Evolutionary conservation across 2,888 invertebrate genomes (phyloP).

Genomic region (Linnaemya tessellans): DNA sequence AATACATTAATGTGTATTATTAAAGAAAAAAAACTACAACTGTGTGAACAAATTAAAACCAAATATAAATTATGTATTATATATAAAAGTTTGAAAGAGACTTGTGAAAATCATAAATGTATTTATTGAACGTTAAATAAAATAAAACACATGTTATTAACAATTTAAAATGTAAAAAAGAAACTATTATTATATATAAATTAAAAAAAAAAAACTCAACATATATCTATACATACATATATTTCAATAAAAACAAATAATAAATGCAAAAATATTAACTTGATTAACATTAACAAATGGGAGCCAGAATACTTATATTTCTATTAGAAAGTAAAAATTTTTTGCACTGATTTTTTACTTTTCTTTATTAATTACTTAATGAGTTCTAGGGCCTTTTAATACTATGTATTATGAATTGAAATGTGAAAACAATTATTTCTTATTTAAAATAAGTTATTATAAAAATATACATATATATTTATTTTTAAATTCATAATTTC

Average conservation of each 20-base stretch:
- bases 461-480: neutral
- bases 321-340: neutral
- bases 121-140: conserved; percentile 80
- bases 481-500: conserved; percentile 81
- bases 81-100: conserved; percentile 57
- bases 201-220: conserved; percentile 31
- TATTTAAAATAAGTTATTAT: no score
- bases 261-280: conserved; percentile 29
- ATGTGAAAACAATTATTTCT: no score
- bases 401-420: no score
- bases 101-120: conserved; percentile 73
- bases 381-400: no score
- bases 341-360: neutral
- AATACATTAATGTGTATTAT: conserved; percentile 28
- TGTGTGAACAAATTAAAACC: conserved; percentile 40
- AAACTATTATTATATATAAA: conserved; percentile 58
- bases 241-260: conserved; percentile 72
- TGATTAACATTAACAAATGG: neutral
- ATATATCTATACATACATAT: conserved; percentile 44
- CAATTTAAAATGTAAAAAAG: conserved; percentile 67
- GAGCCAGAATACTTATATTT: neutral
- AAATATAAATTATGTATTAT: conserved; percentile 49
- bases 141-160: conserved; percentile 75
- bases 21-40: conserved; percentile 15
- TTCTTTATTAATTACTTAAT: no score